These are phyloP conservation scores for Vidua macroura DNA, from an alignment of 2,113 vertebrate species.

Conservation along the genomic window DNA sequence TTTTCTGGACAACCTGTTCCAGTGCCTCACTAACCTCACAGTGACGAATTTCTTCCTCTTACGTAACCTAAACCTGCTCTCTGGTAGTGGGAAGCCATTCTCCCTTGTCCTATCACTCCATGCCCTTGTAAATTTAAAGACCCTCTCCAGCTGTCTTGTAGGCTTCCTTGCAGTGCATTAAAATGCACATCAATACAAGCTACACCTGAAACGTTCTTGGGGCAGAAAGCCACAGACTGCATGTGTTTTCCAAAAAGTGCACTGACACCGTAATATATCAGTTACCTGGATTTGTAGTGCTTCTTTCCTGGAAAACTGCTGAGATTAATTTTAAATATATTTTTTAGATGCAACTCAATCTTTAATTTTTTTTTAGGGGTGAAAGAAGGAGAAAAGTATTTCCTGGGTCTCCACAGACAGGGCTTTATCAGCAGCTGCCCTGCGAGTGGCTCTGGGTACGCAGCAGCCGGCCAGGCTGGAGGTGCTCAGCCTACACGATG, in stretches of 20 bases:
- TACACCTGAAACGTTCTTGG: background rate
- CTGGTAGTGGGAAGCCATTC: background rate
- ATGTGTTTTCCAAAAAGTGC: background rate
- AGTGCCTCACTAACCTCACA: background rate
- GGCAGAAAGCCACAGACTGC: background rate
- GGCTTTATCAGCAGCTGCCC: fast-evolving
- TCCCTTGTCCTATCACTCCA: background rate
- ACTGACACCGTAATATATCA: fast-evolving
- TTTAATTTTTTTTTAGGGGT: background rate
- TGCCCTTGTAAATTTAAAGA: background rate
- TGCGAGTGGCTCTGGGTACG: fast-evolving
- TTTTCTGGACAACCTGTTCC: background rate
- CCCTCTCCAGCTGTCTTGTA: background rate
- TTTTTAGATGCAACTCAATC: background rate
- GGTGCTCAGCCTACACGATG: fast-evolving
- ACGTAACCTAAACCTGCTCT: background rate
- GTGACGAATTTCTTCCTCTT: background rate
- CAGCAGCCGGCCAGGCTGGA: background rate
- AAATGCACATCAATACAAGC: background rate
- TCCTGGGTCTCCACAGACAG: background rate
- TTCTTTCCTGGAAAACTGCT: background rate
- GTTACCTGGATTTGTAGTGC: background rate
- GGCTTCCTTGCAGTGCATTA: background rate
- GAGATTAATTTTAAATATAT: background rate
- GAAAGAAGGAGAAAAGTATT: background rate